These are phyloP conservation scores for Graptemys geographica DNA, from an alignment of 2,797 vertebrate genomes.

Conservation along the genomic window DNA sequence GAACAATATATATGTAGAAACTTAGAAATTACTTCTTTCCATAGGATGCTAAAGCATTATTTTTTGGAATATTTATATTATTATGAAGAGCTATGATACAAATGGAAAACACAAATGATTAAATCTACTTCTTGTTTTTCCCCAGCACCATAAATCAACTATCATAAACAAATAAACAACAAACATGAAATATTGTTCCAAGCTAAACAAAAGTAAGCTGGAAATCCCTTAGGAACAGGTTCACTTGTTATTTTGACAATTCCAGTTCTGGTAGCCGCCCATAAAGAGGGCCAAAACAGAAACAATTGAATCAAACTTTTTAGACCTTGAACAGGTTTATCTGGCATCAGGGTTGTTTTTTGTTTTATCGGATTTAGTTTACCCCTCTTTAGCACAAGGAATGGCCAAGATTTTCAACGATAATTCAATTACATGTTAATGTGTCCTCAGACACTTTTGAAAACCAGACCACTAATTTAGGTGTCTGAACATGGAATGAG, in stretches of 20 bases:
- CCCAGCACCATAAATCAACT: neutral
- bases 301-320: neutral
- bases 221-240: neutral
- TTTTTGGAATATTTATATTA: neutral
- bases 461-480: neutral
- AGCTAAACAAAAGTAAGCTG: neutral
- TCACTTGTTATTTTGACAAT: neutral
- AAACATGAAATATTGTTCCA: neutral
- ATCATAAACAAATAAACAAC: neutral
- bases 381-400: neutral
- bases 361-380: neutral
- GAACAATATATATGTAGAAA: neutral
- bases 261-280: neutral
- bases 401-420: neutral
- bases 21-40: neutral
- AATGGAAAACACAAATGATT: neutral
- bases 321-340: neutral
- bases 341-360: accelerated
- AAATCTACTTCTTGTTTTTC: neutral
- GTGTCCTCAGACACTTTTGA: neutral
- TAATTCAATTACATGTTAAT: neutral
- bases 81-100: neutral
- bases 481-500: neutral
- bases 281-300: neutral
- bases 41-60: neutral